Evolutionary conservation across 2,888 invertebrate genomes (phyloP), one percentile per base, ranked within the genome.

Genomic region (Drosophila lutescens): DNA sequence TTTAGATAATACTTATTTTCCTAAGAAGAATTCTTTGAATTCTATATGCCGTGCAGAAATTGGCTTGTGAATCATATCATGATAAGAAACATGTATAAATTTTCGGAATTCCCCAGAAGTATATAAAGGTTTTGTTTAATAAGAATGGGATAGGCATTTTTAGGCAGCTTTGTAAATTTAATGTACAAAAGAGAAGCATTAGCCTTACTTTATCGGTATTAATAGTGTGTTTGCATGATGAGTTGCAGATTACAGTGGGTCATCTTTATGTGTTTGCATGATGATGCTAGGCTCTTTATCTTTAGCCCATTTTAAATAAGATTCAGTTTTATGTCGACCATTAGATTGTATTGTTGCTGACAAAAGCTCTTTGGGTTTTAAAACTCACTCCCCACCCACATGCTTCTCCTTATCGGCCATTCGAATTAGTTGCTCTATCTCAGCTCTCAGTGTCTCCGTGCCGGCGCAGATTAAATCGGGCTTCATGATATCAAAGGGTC

Each of bases 401-500:
- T 88, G 82, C 51, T 79, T 77, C 4, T 77, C 79, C 50, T 90
- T 81, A 89, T 94, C 93, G 9, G 94, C 93, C 76, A 92, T 91
- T 66, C 93, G 91, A 78, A 94, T 93, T 15, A 93, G 88, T 65
- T 90, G 89, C 69, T 93, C 92, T 61, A 93, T 91, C 88, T 93
- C 92, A 34, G 89, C 86, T 5, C 93, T 93, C 23, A 94, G 79
- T 36, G 87, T 79, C 72, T 93, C 91, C 3, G 93, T 94, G 2
- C 93, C 92, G 1, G 94, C 92, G 41, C 93, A 94, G 30, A 94
- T 90, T 46, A 93, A 91, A 78, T 93, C 93, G 1, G 94, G 93
- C 71, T 93, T 92, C 93, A 94, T 94, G n/a, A 94, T 79, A 74
- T 94, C 90, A 71, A 93, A 93, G 74, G 93, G 90, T 9, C 91